Evolutionary conservation across 2,113 vertebrate genomes (phyloP), one percentile per base, ranked within the genome.

Genomic region (Melanocharis versteri): DNA sequence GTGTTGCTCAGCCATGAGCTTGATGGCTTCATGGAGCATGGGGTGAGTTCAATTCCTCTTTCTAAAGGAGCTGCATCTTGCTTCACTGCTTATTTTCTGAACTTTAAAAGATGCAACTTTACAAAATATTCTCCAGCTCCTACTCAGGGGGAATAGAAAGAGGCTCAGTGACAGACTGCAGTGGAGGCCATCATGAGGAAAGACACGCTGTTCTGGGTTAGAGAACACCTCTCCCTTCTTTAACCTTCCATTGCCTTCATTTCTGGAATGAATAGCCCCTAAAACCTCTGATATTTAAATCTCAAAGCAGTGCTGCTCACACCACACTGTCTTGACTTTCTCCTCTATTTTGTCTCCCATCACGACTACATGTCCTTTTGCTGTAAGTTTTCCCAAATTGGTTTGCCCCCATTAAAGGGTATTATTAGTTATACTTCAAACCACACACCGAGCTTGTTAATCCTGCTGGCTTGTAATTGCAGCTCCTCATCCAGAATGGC

Each of bases 71-170:
- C 51, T 94, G 66, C 71, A 91, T 88, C 87, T 94, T 93, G 66
- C 84, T 94, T 93, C 94, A 90, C 68, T 90, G 87, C 51, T 90
- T 96, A 50, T 88, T 93, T 85, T 88, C 71, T 94, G 87, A 87
- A 88, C 87, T 96, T 90, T 85, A 79, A 94, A 87, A 87, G 57
- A 72, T 69, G 45, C 87, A 87, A 64, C 78, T 94, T 91, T 60
- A 81, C 60, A 83, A 93, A 96, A 73, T 88, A 90, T 56, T 93
- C 87, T 57, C 35, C 61, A 53, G 69, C 48, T 85, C 26, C 44
- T 91, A 40, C 72, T 89, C 6, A 0, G 27, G n/a, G 27, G 88
- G 58, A 93, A 82, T 47, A 85, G 69, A 21, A 75, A 87, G 47
- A 50, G 40, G 13, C 45, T 89, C 60, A 66, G 27, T 39, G 54